Base-by-base conservation (phyloP, 2,888 invertebrate species). In the Apodemia zela region DNA sequence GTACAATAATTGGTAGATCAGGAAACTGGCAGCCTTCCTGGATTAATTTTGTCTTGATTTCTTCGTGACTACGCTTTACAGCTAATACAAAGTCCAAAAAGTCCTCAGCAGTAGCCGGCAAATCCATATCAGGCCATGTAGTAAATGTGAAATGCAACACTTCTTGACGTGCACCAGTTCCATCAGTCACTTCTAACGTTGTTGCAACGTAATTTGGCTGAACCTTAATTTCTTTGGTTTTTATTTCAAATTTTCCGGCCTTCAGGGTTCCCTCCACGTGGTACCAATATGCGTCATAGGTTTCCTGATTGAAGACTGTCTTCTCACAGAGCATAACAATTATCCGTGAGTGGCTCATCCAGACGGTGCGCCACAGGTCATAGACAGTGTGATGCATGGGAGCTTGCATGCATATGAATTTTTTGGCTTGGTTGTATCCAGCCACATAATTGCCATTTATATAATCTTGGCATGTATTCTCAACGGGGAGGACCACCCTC, bases 321-420 rank as follows among this genome's bases (percentile, higher is more conserved):
- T 61, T 49, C 29, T 61, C 61, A 33, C 61, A 61, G 33, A 61
- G 61, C 61, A 61, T 61, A 3, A 61, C 61, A 49, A 61, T 49
- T 25, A 49, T 61, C 29, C 29, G 61, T 29, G 61, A 61, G 45
- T 49, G 61, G 49, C 13, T 18, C 51, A 61, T 61, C 61, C 61
- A 61, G n/a, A 60, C 60, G 5, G 45, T 60, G 17, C 60, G 60
- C 60, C 62, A 62, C 49, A 59, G 45, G 15, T 63, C 42, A 35
- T 61, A 58, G 57, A 8, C 10, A 45, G 45, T 45, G 45, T 45
- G 45, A 7, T 45, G 45, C 45, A 45, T 45, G 5, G 45, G 45
- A 45, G 45, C 45, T 45, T 15, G 45, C 45, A 45, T 45, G n/a
- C 45, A 45, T 45, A 45, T 45, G n/a, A 45, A 45, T 21, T 21